These are phyloP conservation scores for Spea multiplicata DNA, from an alignment of 2,113 vertebrate genomes.

Conservation along the genomic window DNA sequence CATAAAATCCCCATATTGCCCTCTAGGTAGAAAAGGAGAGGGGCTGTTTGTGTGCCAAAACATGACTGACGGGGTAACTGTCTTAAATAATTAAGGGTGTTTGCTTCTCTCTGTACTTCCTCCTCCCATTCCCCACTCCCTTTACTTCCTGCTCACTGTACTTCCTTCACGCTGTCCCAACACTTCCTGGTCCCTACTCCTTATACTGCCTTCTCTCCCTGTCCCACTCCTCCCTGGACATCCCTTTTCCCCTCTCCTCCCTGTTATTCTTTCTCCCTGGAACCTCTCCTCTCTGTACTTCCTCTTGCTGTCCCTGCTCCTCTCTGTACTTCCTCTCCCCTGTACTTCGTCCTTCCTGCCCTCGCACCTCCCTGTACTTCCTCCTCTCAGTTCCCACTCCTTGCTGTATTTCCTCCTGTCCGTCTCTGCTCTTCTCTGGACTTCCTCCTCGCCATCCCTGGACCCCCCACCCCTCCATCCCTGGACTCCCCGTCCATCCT, in stretches of 20 bases:
- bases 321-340: conserved; percentile 15
- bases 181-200: background rate
- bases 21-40: conserved; percentile 17
- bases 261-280: background rate
- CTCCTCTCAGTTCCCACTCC: background rate
- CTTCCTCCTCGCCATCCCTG: background rate
- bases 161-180: no score
- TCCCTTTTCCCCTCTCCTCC: conserved; percentile 21
- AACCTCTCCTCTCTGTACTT: background rate
- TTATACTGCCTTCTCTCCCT: conserved; percentile 3
- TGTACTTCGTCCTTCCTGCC: background rate
- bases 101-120: conserved; percentile 15
- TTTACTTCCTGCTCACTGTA: conserved; percentile 26
- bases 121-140: conserved; percentile 37
- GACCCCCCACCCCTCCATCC: conserved; percentile 3
- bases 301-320: conserved; percentile 16
- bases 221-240: no score
- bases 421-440: background rate
- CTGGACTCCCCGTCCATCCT: background rate
- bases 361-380: conserved; percentile 18
- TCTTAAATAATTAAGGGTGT: background rate
- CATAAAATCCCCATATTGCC: conserved; percentile 10
- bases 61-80: conserved; percentile 2
- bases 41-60: conserved; percentile 48
- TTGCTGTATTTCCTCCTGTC: background rate